Percentiles rank a stretch among this genome's conserved stretches.
Conservation (phyloP, 2,797 vertebrate genomes). For the Enteromius fasciolatus region DNA sequence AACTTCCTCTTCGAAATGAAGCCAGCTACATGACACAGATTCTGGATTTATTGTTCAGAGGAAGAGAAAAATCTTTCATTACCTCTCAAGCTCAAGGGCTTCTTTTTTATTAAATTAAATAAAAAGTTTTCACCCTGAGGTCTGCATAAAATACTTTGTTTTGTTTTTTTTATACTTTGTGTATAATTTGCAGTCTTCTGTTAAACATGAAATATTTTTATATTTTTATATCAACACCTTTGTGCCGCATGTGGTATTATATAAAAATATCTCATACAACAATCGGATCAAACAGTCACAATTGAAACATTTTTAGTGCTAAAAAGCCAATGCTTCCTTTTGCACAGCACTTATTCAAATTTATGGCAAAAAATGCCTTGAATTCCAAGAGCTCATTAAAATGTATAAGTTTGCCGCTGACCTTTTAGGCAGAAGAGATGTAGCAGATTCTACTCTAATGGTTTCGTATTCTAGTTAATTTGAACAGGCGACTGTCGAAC, state of each 20-base stretch:
- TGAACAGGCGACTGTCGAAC: slow-evolving; percentile 37
- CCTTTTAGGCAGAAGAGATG: slow-evolving; percentile 53
- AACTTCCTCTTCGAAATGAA: not conserved
- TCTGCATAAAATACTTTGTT: not conserved
- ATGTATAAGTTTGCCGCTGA: slow-evolving; percentile 58
- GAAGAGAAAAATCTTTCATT: not conserved
- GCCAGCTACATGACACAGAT: not conserved
- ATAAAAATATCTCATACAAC: not conserved
- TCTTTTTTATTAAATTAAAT: slow-evolving; percentile 1
- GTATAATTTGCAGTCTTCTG: not conserved
- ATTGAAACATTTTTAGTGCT: slow-evolving; percentile 2
- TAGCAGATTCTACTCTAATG: slow-evolving; percentile 49
- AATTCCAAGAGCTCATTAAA: slow-evolving; percentile 54
- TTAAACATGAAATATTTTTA: not conserved
- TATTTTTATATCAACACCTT: not conserved
- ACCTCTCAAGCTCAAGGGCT: slow-evolving; percentile 3
- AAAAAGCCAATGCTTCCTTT: slow-evolving; percentile 33
- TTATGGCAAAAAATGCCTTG: slow-evolving; percentile 35
- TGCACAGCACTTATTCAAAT: slow-evolving; percentile 56
- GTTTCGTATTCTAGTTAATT: slow-evolving; percentile 47
- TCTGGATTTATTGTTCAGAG: slow-evolving; percentile 8
- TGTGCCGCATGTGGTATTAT: not conserved
- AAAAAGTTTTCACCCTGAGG: not conserved
- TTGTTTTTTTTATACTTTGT: not conserved
- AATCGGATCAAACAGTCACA: not conserved